Conservation (phyloP, 2,797 vertebrate species). For the Petrocephalus schoutedeni region DNA sequence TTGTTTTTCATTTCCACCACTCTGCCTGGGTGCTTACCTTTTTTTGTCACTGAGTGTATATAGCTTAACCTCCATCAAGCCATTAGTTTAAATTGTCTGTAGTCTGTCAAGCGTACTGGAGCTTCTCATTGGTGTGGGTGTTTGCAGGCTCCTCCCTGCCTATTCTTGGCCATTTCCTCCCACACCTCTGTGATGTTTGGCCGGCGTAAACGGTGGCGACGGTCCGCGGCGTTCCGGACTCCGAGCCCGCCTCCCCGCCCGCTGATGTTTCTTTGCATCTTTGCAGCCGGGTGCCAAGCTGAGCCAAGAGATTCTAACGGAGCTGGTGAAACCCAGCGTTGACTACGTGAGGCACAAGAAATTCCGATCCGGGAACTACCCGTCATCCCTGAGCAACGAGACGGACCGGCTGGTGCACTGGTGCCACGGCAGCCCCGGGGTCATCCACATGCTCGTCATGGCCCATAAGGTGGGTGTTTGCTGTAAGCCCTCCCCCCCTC, state of each 20-base stretch:
- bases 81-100: neutral
- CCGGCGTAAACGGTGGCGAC: neutral
- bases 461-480: conserved; percentile 72
- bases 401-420: conserved; percentile 90
- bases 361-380: conserved; percentile 92
- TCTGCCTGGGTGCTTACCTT: no score
- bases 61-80: neutral
- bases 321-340: conserved; percentile 84
- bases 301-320: conserved; percentile 68
- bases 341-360: conserved; percentile 92
- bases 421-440: conserved; percentile 90
- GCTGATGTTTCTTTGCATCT: conserved; percentile 9
- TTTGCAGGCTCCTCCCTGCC: neutral
- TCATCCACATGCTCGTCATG: conserved; percentile 83
- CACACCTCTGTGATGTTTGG: neutral
- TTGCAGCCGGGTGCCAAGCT: conserved; percentile 76
- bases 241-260: neutral
- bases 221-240: neutral
- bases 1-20: no score
- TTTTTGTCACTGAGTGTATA: no score
- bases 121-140: neutral
- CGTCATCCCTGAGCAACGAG: conserved; percentile 91
- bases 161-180: neutral
- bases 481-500: neutral
- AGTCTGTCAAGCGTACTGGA: neutral